These are phyloP conservation scores for Apeltes quadracus DNA, from an alignment of 2,113 vertebrate species.

Conservation along the genomic window DNA sequence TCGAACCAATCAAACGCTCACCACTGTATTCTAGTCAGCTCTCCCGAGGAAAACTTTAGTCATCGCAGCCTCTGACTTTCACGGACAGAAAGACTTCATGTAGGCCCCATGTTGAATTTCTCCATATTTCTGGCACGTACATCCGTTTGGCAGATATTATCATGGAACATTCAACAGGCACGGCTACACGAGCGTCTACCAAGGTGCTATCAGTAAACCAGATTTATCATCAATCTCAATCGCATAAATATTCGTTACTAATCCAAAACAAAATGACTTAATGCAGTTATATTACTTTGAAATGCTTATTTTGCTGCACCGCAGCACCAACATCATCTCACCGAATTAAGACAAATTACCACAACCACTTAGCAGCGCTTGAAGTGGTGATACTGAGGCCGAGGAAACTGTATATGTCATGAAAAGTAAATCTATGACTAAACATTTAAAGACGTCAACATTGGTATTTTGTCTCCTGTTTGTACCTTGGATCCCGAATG, in stretches of 20 bases:
- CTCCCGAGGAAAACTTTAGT: not conserved
- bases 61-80: not conserved
- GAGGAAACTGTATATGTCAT: too few relatives aligned
- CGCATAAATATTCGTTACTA: not conserved
- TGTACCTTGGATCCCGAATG: too few relatives aligned
- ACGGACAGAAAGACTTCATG: constrained; percentile 1
- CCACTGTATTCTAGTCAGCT: not conserved
- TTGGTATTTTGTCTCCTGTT: too few relatives aligned
- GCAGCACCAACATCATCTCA: not conserved
- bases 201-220: constrained; percentile 45
- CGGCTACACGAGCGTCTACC: constrained; percentile 24
- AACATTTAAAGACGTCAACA: too few relatives aligned
- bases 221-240: constrained; percentile 36
- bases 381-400: not conserved
- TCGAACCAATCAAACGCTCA: constrained; percentile 2
- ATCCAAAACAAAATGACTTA: not conserved
- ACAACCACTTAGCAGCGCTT: too few relatives aligned
- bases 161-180: constrained; percentile 28
- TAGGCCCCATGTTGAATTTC: constrained; percentile 9
- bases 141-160: constrained; percentile 42
- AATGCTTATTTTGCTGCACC: not conserved
- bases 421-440: too few relatives aligned
- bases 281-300: not conserved
- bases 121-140: constrained; percentile 27
- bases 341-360: too few relatives aligned